Conservation (phyloP, 1,140 invertebrate genomes). For the Trissolcus basalis region DNA sequence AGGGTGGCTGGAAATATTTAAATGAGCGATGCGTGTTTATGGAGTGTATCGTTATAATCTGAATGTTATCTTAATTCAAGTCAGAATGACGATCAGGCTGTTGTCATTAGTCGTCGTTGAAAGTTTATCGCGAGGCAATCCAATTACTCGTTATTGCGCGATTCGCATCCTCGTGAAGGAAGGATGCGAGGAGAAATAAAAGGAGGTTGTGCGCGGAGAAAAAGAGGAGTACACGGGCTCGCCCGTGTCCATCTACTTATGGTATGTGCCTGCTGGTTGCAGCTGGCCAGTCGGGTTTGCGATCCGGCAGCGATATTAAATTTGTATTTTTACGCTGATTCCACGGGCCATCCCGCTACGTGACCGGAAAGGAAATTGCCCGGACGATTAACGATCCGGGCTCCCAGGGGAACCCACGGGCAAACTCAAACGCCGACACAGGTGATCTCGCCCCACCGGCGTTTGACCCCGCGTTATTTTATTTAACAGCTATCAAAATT, state of each 20-base stretch:
- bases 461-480: slow-evolving; percentile 69
- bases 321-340: slow-evolving; percentile 78
- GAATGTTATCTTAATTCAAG: slow-evolving; percentile 51
- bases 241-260: slow-evolving; percentile 58
- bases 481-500: slow-evolving; percentile 76
- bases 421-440: slow-evolving; percentile 53
- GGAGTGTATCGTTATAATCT: slow-evolving; percentile 23
- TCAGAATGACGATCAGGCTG: slow-evolving; percentile 35
- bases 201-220: slow-evolving; percentile 23
- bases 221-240: slow-evolving; percentile 46
- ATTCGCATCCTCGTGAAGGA: slow-evolving; percentile 52
- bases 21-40: slow-evolving; percentile 33
- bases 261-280: slow-evolving; percentile 61
- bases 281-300: slow-evolving; percentile 61
- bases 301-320: slow-evolving; percentile 72
- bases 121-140: slow-evolving; percentile 55
- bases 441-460: slow-evolving; percentile 47
- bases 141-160: slow-evolving; percentile 58
- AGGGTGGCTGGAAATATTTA: slow-evolving; percentile 18
- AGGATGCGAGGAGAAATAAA: slow-evolving; percentile 43
- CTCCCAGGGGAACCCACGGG: slow-evolving; percentile 65
- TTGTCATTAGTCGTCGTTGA: slow-evolving; percentile 53
- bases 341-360: slow-evolving; percentile 75
- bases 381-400: slow-evolving; percentile 75
- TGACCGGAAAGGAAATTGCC: slow-evolving; percentile 75